Evolutionary conservation across 30 jellyfish, hydroid and myxozoan species (phyloP), one percentile per base, ranked within the genome.

Genomic region (Sanderia malayensis): DNA sequence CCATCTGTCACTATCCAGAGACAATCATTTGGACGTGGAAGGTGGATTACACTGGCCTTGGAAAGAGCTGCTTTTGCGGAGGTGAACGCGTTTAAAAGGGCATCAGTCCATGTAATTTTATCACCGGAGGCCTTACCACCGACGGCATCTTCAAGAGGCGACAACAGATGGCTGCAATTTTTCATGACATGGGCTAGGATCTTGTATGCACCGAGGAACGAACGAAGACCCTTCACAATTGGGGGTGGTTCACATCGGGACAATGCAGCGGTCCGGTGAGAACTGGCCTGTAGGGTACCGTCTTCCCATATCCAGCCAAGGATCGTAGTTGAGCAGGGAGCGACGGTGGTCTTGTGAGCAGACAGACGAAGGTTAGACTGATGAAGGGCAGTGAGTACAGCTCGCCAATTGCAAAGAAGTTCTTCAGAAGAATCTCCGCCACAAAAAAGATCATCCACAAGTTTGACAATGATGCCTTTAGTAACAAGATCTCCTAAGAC

Each of bases 281-380:
- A 70, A 23, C 68, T 58, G 24, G 94, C 94, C 4, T 33, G 18
- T 2, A 82, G 72, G 27, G 71, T 73, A 1, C 83, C 94, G 10
- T 58, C 70, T 7, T 32, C 6, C 94, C 89, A 82, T 2, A 29
- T 71, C 94, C 94, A 82, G 1, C 94, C 94, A 28, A 82, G 88
- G 30, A 82, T 82, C n/a, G 75, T 58, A 46, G 94, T 82, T 27
- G 82, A 27, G 59, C 61, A 34, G 3, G 88, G 89, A 31, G 83
- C 81, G 2, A 82, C 33, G 22, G 72, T 81, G 15, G 89, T 76
- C 62, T 76, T 76, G 74, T 19, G 11, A 46, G 89, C 61, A 68
- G 74, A 76, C 18, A 76, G 74, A 17, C 46, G 28, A 22, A 76
- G 82, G 60, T 61, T 34, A 20, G 46, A 22, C 3, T 18, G 18